A percentile compares a stretch with the other conserved stretches of the same genome.
These are phyloP conservation scores for Rhinogobio ventralis DNA, from an alignment of 2,797 vertebrate species.

Conservation along the genomic window DNA sequence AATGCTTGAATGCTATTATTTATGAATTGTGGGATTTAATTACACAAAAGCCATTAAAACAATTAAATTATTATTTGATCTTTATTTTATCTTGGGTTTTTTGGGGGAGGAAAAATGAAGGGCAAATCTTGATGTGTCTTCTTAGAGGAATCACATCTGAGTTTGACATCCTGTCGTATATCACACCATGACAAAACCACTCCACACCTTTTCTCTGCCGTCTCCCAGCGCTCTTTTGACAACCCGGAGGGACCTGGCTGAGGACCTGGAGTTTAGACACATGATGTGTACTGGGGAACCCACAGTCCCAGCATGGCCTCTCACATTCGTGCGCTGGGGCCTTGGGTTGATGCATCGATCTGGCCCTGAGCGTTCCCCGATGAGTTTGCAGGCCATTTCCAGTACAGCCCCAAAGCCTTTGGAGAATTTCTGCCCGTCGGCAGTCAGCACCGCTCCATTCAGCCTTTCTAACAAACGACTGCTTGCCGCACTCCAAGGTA, in stretches of 20 bases:
- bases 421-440: slow-evolving; percentile 74
- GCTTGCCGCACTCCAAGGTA: slow-evolving; percentile 62
- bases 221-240: slow-evolving; percentile 39
- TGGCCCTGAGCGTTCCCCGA: slow-evolving; percentile 77
- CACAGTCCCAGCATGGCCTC: slow-evolving; percentile 72
- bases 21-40: neutral
- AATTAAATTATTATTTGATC: neutral
- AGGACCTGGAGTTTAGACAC: slow-evolving; percentile 69
- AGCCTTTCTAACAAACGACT: slow-evolving; percentile 66
- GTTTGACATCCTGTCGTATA: slow-evolving; percentile 39
- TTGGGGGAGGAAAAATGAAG: neutral
- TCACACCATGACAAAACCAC: slow-evolving; percentile 39
- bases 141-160: slow-evolving; percentile 7
- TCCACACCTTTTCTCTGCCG: slow-evolving; percentile 36
- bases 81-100: neutral
- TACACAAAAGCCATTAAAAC: neutral
- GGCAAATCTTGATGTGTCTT: slow-evolving; percentile 28
- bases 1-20: neutral
- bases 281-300: slow-evolving; percentile 70
- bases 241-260: slow-evolving; percentile 33
- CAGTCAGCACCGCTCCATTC: slow-evolving; percentile 64
- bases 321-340: slow-evolving; percentile 73
- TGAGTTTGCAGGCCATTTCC: slow-evolving; percentile 76
- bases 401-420: slow-evolving; percentile 68
- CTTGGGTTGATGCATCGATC: slow-evolving; percentile 81